Conservation (phyloP, 2,888 invertebrate species). For the Brachynemurus nebulosus region DNA sequence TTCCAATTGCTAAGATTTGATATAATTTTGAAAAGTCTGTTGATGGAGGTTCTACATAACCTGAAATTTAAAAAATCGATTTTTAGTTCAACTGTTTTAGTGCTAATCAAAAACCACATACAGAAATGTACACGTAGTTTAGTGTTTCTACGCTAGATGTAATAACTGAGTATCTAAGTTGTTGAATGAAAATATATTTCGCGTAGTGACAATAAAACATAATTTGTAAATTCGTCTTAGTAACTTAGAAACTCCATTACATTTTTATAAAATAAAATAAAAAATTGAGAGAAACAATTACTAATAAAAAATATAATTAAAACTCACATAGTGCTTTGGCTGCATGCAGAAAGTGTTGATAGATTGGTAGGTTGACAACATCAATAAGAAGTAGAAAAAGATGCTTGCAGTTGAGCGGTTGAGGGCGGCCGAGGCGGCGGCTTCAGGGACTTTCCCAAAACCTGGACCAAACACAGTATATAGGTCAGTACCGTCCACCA, state of each 20-base stretch:
- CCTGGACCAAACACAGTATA: conserved; percentile 37
- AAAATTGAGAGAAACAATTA: no score
- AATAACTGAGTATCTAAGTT: no score
- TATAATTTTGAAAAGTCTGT: conserved; percentile 5
- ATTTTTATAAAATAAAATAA: no score
- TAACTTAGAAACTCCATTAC: no score
- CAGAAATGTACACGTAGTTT: no score
- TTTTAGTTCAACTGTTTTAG: background rate
- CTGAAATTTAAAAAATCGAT: background rate
- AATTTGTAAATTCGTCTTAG: no score
- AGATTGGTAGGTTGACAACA: background rate
- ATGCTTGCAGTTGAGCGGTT: conserved; percentile 31
- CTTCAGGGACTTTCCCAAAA: conserved; percentile 27
- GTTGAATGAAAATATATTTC: no score
- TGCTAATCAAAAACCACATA: background rate
- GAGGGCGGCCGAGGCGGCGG: conserved; percentile 27
- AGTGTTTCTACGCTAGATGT: no score
- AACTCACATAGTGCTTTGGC: conserved; percentile 2
- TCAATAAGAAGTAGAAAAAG: conserved; percentile 3
- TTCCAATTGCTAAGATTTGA: conserved; percentile 6
- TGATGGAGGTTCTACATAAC: conserved; percentile 6
- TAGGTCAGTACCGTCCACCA: conserved; percentile 26
- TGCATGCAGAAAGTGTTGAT: conserved; percentile 5
- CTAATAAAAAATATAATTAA: conserved; percentile 1
- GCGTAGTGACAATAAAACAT: no score